Evolutionary conservation across 2,113 vertebrate species (phyloP).

Genomic region (Calypte anna): DNA sequence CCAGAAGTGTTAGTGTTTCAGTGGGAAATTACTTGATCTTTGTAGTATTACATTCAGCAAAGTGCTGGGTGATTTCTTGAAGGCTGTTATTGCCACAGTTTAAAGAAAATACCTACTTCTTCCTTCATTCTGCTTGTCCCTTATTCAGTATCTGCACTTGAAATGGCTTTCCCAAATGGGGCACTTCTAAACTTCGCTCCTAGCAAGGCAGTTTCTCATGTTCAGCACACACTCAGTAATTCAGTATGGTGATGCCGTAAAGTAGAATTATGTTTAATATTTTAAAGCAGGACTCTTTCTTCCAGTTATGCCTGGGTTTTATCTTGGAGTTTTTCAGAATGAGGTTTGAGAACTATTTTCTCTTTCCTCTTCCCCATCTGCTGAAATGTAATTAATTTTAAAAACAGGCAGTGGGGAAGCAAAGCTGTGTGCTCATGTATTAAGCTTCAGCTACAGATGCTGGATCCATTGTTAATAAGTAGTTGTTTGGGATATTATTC

Average conservation of each 20-base stretch:
- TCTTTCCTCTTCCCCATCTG: slow-evolving; percentile 1
- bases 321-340: neutral
- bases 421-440: neutral
- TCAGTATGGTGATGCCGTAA: neutral
- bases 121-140: neutral
- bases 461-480: neutral
- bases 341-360: neutral
- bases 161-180: neutral
- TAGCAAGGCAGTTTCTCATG: neutral
- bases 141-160: neutral
- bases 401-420: neutral
- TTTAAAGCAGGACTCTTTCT: neutral
- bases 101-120: neutral
- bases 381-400: slow-evolving; percentile 26
- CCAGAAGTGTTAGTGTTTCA: neutral
- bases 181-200: neutral
- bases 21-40: neutral
- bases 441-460: slow-evolving; percentile 12
- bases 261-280: neutral
- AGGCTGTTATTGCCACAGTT: neutral
- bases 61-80: neutral
- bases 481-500: slow-evolving; percentile 27
- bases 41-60: neutral
- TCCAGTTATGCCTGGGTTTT: neutral
- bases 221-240: neutral